Base-by-base conservation (phyloP, 2,888 invertebrate genomes). In the Tyria jacobaeae region DNA sequence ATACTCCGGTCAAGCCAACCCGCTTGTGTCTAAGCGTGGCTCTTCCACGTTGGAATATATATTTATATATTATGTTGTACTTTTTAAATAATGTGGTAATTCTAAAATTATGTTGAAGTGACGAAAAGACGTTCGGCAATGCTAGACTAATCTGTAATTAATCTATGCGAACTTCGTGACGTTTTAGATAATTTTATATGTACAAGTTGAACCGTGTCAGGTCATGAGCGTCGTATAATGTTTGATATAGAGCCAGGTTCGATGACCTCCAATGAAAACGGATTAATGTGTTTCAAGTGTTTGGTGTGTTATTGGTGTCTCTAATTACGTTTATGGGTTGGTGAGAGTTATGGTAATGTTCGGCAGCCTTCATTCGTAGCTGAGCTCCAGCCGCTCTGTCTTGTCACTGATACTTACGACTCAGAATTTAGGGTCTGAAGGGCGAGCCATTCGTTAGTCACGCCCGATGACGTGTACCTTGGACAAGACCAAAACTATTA, bases 381-480 rank as follows among this genome's bases (percentile, higher is more conserved):
- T 31, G 54, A 15, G 49, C 54, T 44, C 31, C 83, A 82, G 83
- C 83, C 48, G 54, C 51, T 87, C 71, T 76, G 83, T 84, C 84
- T 84, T 83, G 84, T 86, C 87, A 85, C 83, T 90, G 91, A 93
- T 94, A 94, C 94, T 94, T 94, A 94, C 94, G 93, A 91, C 91
- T 94, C 92, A 82, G 93, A 89, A 93, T 92, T 93, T 86, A 94
- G 92, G 92, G 92, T 92, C 92, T 94, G 94, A 89, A 94, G 94
- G 90, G 93, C 94, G 92, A 94, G 92, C 94, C 94, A 94, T 93
- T 94, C 93, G 92, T 94, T 93, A 89, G 91, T 92, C 91, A 92
- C 91, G 92, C 92, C 92, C 88, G 93, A 83, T 93, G 94, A 93
- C 93, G 92, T 92, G 93, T 94, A 93, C 94, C 94, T 94, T 94